Base-by-base conservation (phyloP, 2,797 vertebrate species). In the Rhadinocentrus ornatus region DNA sequence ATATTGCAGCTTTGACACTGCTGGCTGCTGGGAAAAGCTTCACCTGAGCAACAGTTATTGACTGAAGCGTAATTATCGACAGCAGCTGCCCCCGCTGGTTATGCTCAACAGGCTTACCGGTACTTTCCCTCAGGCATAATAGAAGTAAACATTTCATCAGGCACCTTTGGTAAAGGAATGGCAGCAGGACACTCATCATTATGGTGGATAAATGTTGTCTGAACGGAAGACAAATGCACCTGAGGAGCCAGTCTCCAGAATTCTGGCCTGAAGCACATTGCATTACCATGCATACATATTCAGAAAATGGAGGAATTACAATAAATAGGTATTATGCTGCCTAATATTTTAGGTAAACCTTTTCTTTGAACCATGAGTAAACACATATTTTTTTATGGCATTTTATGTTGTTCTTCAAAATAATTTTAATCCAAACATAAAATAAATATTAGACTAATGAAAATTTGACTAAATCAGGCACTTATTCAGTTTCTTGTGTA, bases 71-170 rank as follows among this genome's bases (percentile, higher is more conserved):
- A 86, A 88, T 88, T 86, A 90, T 91, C 63, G 75, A 88, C 82
- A 75, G 41, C 9, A 55, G 58, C 68, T 79, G 71, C 67, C 79
- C 69, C 87, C 22, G 66, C 77, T 82, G 78, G 80, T 88, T 81
- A 58, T 41, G 44, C 85, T 89, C 80, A 77, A 83, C 83, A 70
- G 79, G 80, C 73, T 85, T 65, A 78, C 67, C 4, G 6, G 60
- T 70, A 63, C 13, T 73, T 82, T 83, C 81, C 86, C 84, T 3
- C 35, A 75, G 78, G 83, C 83, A 50, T 83, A 76, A 80, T 81
- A 66, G 73, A 79, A 75, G 73, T 81, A 87, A 89, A 86, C 86
- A 87, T 85, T 89, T 87, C 82, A 88, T 86, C 85, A 84, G 80
- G 66, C 75, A 64, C 57, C 72, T 74, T 68, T 82, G 65, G 77